Evolutionary conservation across 37 sponge, comb jelly and placozoan species (phyloP), one percentile per base, ranked within the genome.

Genomic region (Tethya wilhelma): DNA sequence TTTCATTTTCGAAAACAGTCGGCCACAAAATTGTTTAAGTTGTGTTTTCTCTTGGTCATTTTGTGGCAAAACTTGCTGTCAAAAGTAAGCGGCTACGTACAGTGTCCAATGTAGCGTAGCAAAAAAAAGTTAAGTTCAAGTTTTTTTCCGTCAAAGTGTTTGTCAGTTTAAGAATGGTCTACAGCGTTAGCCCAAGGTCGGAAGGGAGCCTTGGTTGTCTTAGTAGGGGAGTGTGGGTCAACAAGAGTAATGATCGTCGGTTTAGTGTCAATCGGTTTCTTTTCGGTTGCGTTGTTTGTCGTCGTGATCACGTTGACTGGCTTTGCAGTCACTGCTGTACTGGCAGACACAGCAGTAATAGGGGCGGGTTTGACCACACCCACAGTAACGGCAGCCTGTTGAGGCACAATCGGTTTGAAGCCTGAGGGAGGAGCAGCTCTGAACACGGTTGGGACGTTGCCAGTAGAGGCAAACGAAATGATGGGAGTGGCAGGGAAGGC

Each of bases 171-270:
- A 76, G 8, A 75, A 69, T 49, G 59, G 60, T 74, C 56, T 2
- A 56, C 32, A 22, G 63, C 53, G 66, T 80, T 73, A 38, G 86
- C 84, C 93, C 93, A 92, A 11, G 93, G 93, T 42, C 93, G 87
- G 38, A 92, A 92, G 1, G 93, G 88, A 31, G 79, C 67, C 84
- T 87, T 92, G 17, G 84, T 78, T 73, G 67, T 43, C 49, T 80
- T 79, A 1, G 87, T 73, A 19, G 87, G 80, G 22, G 87, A 75
- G 28, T 9, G 38, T 1, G 74, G 86, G 31, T 20, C 32, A 37
- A 33, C 32, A 19, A 31, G 31, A 19, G 40, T 56, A 32, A 55
- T 79, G 44, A 33, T 42, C 42, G 40, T 49, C 29, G 65, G 46
- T 25, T 63, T 67, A 4, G 44, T 8, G 68, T 59, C 29, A 9